Evolutionary conservation across 2,797 vertebrate genomes (phyloP).

Genomic region (Ceryle rudis): DNA sequence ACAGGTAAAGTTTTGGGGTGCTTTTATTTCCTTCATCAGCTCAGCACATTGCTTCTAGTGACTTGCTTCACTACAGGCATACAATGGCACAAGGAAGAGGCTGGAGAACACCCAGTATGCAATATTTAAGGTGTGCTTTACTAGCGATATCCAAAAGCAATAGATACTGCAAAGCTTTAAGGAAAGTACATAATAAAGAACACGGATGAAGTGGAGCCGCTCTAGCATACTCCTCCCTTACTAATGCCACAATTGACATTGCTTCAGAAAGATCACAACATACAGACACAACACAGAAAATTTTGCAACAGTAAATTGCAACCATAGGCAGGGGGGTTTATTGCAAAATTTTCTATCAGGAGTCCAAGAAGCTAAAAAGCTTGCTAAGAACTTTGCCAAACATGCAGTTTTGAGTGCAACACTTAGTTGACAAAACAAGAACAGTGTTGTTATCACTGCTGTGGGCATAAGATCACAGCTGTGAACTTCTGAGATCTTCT

Average conservation of each 20-base stretch:
- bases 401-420: background rate
- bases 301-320: background rate
- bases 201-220: accelerated
- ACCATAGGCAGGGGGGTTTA: background rate
- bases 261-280: background rate
- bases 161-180: background rate
- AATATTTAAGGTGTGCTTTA: background rate
- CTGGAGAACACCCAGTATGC: background rate
- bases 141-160: background rate
- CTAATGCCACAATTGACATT: accelerated
- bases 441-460: background rate
- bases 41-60: background rate
- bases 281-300: background rate
- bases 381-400: background rate
- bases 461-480: background rate
- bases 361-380: background rate
- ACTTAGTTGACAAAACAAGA: background rate
- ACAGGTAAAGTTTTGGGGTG: background rate
- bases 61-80: background rate
- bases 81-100: background rate
- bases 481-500: background rate
- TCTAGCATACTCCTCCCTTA: background rate
- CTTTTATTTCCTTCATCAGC: background rate
- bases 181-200: background rate
- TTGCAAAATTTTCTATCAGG: background rate